Percentiles rank a stretch among this genome's conserved stretches.
These are phyloP conservation scores for Pandion haliaetus DNA, from an alignment of 2,113 vertebrate species.

Conservation along the genomic window DNA sequence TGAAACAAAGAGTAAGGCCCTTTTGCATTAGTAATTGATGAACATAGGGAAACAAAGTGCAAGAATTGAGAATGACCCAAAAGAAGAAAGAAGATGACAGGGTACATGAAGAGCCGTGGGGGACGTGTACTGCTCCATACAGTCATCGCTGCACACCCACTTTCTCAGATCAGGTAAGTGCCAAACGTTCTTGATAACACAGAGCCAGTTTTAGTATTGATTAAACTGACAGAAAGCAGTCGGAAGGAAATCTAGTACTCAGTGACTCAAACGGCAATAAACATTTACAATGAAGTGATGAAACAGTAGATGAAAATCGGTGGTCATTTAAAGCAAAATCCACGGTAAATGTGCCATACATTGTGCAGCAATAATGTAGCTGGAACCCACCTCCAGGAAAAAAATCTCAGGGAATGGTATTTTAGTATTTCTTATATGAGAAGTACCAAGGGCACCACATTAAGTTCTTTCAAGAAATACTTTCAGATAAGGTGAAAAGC, in stretches of 20 bases:
- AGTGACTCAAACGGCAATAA: neutral
- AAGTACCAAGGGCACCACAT: neutral
- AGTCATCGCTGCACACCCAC: neutral
- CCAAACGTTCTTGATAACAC: neutral
- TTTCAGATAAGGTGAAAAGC: neutral
- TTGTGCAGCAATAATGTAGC: rapidly evolving
- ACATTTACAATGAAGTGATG: neutral
- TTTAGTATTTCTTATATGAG: neutral
- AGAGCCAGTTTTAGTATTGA: neutral
- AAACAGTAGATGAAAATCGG: neutral
- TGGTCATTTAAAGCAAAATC: neutral
- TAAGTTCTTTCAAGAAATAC: neutral
- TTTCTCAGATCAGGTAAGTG: neutral
- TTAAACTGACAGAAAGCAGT: neutral
- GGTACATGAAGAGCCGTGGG: neutral
- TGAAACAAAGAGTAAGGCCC: neutral
- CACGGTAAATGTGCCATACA: neutral
- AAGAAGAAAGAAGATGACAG: neutral
- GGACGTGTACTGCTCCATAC: neutral
- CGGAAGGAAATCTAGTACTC: neutral
- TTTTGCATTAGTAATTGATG: neutral
- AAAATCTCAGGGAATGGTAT: neutral
- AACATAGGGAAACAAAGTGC: neutral
- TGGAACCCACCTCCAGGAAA: neutral
- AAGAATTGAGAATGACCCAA: neutral